Base-by-base conservation (phyloP, 2,888 invertebrate species). In the Therioaphis trifolii region DNA sequence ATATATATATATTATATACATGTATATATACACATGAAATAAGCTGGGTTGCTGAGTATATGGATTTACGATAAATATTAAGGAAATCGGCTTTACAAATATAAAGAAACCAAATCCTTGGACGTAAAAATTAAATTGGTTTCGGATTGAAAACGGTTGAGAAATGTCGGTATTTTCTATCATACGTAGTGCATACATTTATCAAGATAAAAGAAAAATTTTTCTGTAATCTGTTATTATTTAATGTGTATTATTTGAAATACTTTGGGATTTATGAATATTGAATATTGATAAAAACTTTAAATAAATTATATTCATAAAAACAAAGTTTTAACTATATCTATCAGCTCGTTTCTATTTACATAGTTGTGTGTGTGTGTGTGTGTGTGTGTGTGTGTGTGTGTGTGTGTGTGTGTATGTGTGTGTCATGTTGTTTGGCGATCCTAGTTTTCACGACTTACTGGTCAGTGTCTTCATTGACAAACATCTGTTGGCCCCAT, bases 401-500 rank as follows among this genome's bases (percentile, higher is more conserved):
- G 46, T 27, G 27, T 68, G 43, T 68, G 29, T 84, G 49, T 63
- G 18, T 66, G 58, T 63, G 21, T 35, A 68, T 68, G 46, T 74
- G 63, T 72, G 52, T 84, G 72, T 77, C 15, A 68, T 69, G 85
- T 77, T 74, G 84, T 74, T 85, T 85, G 86, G 85, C 86, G 72
- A 35, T 82, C 72, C 72, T 72, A 58, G 55, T 58, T 55, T 74
- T 86, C 86, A 89, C 89, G 89, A 95, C 96, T 95, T 95, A 96
- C 96, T 96, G 96, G 92, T 95, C 95, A 90, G 96, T 95, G 92
- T 96, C 96, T 94, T 96, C 96, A 94, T 95, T 96, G 91, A 96
- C 95, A 92, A 96, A 95, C 92, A 96, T 95, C 93, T 96, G 96
- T 92, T 96, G 96, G 91, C 96, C 96, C 96, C 96, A 96, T 92